Conservation (phyloP, 2,113 vertebrate genomes). For the Pionites leucogaster region DNA sequence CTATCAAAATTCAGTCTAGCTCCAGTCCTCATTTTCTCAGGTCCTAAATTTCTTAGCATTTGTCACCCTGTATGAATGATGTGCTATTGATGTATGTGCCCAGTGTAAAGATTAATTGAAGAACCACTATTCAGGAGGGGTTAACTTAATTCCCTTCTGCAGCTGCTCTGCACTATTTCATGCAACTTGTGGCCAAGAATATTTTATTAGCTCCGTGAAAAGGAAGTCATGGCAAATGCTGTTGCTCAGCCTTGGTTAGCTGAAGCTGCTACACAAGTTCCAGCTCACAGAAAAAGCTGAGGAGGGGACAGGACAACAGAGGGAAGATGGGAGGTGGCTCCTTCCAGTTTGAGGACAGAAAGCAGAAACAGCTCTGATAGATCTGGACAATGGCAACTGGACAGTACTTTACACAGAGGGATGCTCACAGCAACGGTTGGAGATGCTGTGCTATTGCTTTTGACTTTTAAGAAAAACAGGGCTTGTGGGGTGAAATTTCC, state of each 20-base stretch:
- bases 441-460: neutral
- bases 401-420: neutral
- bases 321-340: neutral
- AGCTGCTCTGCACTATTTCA: slow-evolving; percentile 26
- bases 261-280: neutral
- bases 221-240: neutral
- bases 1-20: neutral
- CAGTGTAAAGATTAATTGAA: slow-evolving; percentile 35
- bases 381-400: neutral
- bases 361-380: neutral
- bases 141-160: neutral
- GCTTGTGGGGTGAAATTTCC: neutral
- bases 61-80: neutral
- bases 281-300: neutral
- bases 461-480: neutral
- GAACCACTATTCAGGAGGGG: neutral
- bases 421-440: neutral
- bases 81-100: neutral
- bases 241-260: neutral
- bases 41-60: neutral
- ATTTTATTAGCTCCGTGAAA: neutral
- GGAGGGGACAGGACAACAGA: neutral
- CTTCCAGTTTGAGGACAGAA: neutral
- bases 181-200: neutral
- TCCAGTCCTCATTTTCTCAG: neutral